A percentile compares a stretch with the other conserved stretches of the same genome.
phyloP scores from a whole-genome alignment of 1,140 invertebrate genomes.

The Drosophila seguyi region DNA sequence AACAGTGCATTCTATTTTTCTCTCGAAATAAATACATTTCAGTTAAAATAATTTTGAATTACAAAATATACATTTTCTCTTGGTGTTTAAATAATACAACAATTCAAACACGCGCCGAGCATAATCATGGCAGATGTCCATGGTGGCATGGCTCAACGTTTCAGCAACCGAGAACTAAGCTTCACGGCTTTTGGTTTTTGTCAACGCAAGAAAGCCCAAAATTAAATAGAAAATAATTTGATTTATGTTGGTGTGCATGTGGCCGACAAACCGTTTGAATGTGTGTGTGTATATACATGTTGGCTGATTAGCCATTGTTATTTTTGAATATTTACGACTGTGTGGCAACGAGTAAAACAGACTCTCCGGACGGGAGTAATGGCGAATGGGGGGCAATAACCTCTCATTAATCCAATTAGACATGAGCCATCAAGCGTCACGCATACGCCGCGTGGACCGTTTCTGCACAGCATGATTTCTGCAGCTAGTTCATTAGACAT shows the following conservation, averaged over 20 bases:
- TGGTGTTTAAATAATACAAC: slow-evolving; percentile 13
- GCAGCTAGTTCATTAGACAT: slow-evolving; percentile 29
- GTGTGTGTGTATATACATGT: slow-evolving; percentile 5
- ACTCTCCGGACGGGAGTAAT: background rate
- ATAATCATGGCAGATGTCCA: slow-evolving; percentile 44
- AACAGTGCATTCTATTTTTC: too few relatives aligned
- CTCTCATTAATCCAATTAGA: slow-evolving; percentile 42
- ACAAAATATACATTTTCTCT: background rate
- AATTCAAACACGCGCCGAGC: slow-evolving; percentile 12
- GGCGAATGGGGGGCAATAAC: slow-evolving; percentile 13
- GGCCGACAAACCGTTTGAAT: slow-evolving; percentile 8
- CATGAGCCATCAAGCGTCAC: slow-evolving; percentile 36
- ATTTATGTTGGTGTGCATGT: slow-evolving; percentile 54
- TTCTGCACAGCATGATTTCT: slow-evolving; percentile 20
- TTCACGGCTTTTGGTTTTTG: slow-evolving; percentile 61
- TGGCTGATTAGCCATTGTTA: slow-evolving; percentile 43
- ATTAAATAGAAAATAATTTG: slow-evolving; percentile 73
- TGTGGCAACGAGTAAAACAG: background rate
- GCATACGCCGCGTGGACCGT: slow-evolving; percentile 34
- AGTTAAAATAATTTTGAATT: too few relatives aligned
- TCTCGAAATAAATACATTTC: too few relatives aligned
- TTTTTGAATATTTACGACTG: slow-evolving; percentile 45
- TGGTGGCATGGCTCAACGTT: slow-evolving; percentile 53
- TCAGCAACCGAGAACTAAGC: slow-evolving; percentile 44
- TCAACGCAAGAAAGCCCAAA: slow-evolving; percentile 47